Evolutionary conservation across 2,797 vertebrate genomes (phyloP).

Genomic region (Dicrostonyx torquatus): DNA sequence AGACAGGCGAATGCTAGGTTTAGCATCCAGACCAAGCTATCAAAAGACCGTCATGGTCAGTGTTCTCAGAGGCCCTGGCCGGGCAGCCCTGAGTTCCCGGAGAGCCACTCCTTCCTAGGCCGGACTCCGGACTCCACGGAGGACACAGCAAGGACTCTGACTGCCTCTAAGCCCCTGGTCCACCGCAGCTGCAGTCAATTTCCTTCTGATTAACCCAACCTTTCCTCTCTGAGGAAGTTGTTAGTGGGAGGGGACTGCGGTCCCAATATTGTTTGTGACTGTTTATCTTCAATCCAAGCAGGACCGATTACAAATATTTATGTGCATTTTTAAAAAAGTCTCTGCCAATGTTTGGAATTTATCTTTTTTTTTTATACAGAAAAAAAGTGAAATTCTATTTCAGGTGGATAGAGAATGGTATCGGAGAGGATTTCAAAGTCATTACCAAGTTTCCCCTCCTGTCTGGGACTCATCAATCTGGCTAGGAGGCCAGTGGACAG

Average conservation of each 20-base stretch:
- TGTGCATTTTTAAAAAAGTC: conserved; percentile 61
- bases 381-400: conserved; percentile 56
- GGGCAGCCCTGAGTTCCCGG: background rate
- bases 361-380: background rate
- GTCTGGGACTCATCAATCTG: background rate
- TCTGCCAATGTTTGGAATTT: conserved; percentile 60
- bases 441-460: background rate
- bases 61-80: background rate
- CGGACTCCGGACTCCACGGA: background rate
- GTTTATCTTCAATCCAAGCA: conserved; percentile 65
- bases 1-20: conserved; percentile 78
- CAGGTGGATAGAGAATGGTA: background rate
- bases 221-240: conserved; percentile 86
- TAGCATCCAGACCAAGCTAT: conserved; percentile 45
- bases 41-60: background rate
- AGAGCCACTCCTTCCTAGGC: background rate
- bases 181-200: conserved; percentile 86
- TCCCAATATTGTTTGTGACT: conserved; percentile 73
- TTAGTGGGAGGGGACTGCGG: conserved; percentile 79
- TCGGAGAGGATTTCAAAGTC: conserved; percentile 59
- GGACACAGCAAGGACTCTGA: background rate
- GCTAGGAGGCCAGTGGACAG: background rate
- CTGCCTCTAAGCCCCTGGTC: conserved; percentile 14
- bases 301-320: conserved; percentile 79
- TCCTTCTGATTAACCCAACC: conserved; percentile 86